A percentile compares a stretch with the other conserved stretches of the same genome.
These are phyloP conservation scores for Drosophila suzukii DNA, from an alignment of 1,140 invertebrate genomes.

Conservation along the genomic window DNA sequence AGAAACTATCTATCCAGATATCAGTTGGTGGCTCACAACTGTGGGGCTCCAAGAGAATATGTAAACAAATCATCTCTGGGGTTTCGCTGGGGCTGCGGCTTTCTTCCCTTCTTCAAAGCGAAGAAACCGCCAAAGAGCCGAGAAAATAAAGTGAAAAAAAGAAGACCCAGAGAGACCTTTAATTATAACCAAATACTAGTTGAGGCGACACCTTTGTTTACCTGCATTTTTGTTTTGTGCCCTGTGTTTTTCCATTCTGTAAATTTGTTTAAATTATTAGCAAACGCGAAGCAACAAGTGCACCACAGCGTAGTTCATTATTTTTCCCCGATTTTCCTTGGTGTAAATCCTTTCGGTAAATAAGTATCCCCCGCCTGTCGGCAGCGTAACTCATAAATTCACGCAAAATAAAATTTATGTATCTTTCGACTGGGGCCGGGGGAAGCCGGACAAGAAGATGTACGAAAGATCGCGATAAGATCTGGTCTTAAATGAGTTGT, in stretches of 20 bases:
- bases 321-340: slow-evolving; percentile 30
- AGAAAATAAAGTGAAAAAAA: slow-evolving; percentile 1
- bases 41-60: slow-evolving; percentile 16
- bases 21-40: slow-evolving; percentile 6
- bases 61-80: slow-evolving; percentile 43
- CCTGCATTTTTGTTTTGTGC: slow-evolving; percentile 8
- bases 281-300: slow-evolving; percentile 64
- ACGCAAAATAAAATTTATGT: slow-evolving; percentile 80
- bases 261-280: slow-evolving; percentile 82
- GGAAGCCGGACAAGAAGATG: slow-evolving; percentile 12
- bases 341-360: slow-evolving; percentile 74
- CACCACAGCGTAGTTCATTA: slow-evolving; percentile 60
- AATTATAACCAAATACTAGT: slow-evolving; percentile 74
- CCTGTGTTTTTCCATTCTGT: slow-evolving; percentile 35
- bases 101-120: slow-evolving; percentile 38
- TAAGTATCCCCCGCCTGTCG: slow-evolving; percentile 43
- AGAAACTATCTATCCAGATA: slow-evolving; percentile 21
- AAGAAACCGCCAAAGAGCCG: slow-evolving; percentile 18
- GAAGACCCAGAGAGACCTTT: slow-evolving; percentile 49
- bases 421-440: not conserved
- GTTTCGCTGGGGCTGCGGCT: slow-evolving; percentile 19
- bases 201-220: slow-evolving; percentile 69
- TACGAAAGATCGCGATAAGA: slow-evolving; percentile 42
- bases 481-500: slow-evolving; percentile 76
- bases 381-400: slow-evolving; percentile 73